Percentiles rank a stretch among this genome's conserved stretches.
Conservation (phyloP, 2,113 vertebrate species). For the Edolisoma coerulescens region DNA sequence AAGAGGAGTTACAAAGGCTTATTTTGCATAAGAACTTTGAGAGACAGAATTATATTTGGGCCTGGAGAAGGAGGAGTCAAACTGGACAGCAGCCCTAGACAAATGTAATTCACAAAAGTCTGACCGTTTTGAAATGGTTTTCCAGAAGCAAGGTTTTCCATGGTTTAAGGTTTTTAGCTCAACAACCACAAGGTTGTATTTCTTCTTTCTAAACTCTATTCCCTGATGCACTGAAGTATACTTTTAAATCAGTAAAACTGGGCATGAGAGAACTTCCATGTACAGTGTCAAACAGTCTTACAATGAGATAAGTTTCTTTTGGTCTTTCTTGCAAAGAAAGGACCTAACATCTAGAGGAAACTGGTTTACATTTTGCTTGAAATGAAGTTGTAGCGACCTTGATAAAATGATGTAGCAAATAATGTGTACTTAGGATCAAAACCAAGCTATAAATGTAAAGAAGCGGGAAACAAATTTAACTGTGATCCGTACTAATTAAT, state of each 20-base stretch:
- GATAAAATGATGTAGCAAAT: neutral
- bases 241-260: neutral
- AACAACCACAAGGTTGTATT: neutral
- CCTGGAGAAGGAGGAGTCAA: neutral
- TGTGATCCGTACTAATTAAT: neutral
- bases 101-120: neutral
- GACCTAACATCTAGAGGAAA: neutral
- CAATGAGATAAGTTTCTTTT: neutral
- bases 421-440: neutral
- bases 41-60: neutral
- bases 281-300: neutral
- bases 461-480: neutral
- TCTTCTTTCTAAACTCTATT: neutral
- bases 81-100: neutral
- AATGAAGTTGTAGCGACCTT: neutral
- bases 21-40: neutral
- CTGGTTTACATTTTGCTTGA: neutral
- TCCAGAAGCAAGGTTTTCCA: neutral
- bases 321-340: neutral
- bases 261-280: fast-evolving
- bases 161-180: neutral
- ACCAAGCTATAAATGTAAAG: neutral
- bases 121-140: neutral
- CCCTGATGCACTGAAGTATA: neutral
- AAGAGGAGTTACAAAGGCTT: neutral